These are phyloP conservation scores for Taphrorychus bicolor DNA, from an alignment of 2,888 invertebrate species.

Conservation along the genomic window DNA sequence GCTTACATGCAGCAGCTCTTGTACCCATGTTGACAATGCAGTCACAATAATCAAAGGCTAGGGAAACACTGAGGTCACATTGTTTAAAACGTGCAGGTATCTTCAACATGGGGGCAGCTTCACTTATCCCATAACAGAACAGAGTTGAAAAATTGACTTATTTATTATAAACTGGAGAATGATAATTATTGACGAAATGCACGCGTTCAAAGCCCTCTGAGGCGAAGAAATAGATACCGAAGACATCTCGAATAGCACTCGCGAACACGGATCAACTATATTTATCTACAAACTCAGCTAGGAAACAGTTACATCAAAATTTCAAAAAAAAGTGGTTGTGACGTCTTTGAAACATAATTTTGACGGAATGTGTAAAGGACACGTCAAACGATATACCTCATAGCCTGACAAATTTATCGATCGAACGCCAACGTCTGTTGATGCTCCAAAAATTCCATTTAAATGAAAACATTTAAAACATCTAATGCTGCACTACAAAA, in stretches of 20 bases:
- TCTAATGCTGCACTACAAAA: constrained; percentile 47
- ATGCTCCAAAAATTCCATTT: constrained; percentile 40
- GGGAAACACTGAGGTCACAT: constrained; percentile 63
- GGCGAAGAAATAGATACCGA: constrained; percentile 53
- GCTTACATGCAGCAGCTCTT: constrained; percentile 92
- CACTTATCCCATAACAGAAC: constrained; percentile 59
- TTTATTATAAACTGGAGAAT: constrained; percentile 57
- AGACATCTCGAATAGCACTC: constrained; percentile 49
- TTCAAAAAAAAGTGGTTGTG: constrained; percentile 55
- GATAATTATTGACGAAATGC: constrained; percentile 56
- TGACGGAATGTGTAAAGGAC: constrained; percentile 22
- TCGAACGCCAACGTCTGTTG: constrained; percentile 27
- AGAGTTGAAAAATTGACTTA: constrained; percentile 58
- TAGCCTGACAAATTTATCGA: constrained; percentile 34
- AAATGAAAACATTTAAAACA: constrained; percentile 47
- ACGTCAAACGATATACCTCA: constrained; percentile 36
- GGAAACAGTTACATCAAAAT: constrained; percentile 55
- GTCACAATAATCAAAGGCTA: constrained; percentile 63
- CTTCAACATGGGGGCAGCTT: constrained; percentile 62
- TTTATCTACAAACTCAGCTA: constrained; percentile 33
- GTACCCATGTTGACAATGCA: constrained; percentile 83
- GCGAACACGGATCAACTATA: constrained; percentile 39
- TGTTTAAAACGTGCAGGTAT: constrained; percentile 63
- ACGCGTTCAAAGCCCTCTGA: constrained; percentile 56
- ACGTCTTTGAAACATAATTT: constrained; percentile 39